Evolutionary conservation across 2,113 vertebrate genomes (phyloP).

Genomic region (Ramphastos sulfuratus): DNA sequence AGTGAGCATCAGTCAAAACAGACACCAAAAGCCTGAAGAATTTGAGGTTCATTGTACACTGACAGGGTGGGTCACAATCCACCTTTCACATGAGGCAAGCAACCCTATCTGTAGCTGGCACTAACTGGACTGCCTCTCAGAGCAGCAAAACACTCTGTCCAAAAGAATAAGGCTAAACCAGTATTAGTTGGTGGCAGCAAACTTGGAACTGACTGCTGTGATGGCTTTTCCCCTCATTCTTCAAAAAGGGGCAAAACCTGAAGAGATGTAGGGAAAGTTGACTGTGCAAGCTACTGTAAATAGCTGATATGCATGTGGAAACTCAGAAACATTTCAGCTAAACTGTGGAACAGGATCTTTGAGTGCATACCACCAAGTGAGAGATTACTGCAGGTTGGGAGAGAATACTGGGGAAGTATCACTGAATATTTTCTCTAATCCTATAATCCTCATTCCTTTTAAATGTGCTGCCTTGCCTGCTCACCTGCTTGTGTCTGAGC

Average conservation of each 20-base stretch:
- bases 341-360: neutral
- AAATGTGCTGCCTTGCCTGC: conserved; percentile 57
- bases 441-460: conserved; percentile 52
- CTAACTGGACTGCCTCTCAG: neutral
- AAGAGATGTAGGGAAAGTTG: neutral
- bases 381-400: neutral
- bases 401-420: neutral
- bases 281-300: neutral
- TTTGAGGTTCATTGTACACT: neutral
- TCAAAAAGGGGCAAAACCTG: neutral
- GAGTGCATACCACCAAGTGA: neutral
- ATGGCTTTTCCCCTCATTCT: neutral
- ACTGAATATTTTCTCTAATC: conserved; percentile 10
- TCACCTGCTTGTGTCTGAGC: conserved; percentile 87
- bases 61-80: neutral
- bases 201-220: neutral
- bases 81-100: neutral
- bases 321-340: neutral
- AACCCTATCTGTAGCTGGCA: neutral
- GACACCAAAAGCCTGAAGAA: neutral
- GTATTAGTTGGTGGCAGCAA: neutral
- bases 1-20: neutral
- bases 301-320: fast-evolving
- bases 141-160: neutral
- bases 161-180: neutral